Evolutionary conservation across 2,797 vertebrate genomes (phyloP).

Genomic region (Mastacembelus armatus): DNA sequence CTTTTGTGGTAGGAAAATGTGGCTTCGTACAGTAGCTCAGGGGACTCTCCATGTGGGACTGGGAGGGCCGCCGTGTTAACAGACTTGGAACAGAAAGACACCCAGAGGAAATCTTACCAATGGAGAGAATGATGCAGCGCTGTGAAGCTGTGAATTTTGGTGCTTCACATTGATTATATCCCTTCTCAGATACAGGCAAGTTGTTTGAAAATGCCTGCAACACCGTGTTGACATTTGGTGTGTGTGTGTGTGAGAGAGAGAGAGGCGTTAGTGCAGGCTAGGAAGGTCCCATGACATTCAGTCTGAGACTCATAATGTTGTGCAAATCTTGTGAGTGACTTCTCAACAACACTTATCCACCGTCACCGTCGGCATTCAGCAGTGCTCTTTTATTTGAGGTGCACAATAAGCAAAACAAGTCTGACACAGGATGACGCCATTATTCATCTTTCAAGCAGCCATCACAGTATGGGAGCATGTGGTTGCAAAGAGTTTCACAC

Average conservation of each 20-base stretch:
- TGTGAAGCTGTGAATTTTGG: slow-evolving; percentile 46
- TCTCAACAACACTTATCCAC: slow-evolving; percentile 8
- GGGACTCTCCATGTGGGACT: slow-evolving; percentile 65
- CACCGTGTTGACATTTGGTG: slow-evolving; percentile 45
- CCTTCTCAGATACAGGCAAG: slow-evolving; percentile 30
- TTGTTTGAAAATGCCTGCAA: slow-evolving; percentile 32
- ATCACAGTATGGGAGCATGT: too few relatives aligned
- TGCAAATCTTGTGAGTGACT: slow-evolving; percentile 7
- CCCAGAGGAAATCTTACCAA: slow-evolving; percentile 68
- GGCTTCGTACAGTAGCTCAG: slow-evolving; percentile 72
- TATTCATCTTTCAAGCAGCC: not conserved
- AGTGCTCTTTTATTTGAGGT: not conserved
- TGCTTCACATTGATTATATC: slow-evolving; percentile 51
- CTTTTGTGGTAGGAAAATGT: slow-evolving; percentile 70
- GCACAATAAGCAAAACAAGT: slow-evolving; percentile 11
- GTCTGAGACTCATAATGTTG: slow-evolving; percentile 27
- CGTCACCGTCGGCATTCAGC: slow-evolving; percentile 9
- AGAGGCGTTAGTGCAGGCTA: slow-evolving; percentile 20
- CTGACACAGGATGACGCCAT: not conserved
- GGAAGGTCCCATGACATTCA: slow-evolving; percentile 32
- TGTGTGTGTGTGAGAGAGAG: slow-evolving; percentile 2
- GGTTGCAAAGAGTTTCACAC: too few relatives aligned
- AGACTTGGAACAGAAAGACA: slow-evolving; percentile 48
- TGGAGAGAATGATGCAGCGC: slow-evolving; percentile 39
- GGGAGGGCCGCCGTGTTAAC: slow-evolving; percentile 62